Evolutionary conservation across 2,113 vertebrate species (phyloP), one percentile per base, ranked within the genome.

Genomic region (Jaculus jaculus): DNA sequence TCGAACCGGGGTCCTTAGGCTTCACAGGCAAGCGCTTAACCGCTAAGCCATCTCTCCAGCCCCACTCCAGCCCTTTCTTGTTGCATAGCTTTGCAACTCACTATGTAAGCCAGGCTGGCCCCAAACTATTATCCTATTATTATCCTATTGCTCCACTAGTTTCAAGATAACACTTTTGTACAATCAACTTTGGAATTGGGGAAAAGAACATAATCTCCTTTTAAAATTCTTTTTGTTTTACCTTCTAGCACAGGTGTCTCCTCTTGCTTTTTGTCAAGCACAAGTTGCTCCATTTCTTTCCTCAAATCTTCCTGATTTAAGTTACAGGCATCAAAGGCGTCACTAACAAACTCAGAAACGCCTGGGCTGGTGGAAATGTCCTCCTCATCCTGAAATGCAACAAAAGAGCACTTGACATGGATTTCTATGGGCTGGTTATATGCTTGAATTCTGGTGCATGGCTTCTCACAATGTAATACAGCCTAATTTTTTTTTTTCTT

Each of bases 231-330:
- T 42, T 5, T 17, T 37, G 74, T 58, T 26, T 96, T 95, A 99
- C 99, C 99, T 91, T 99, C 99, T 17, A 96, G 93, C 30, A 81
- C 72, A 10, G 98, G 88, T 65, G 47, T 71, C 47, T 98, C 98
- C 88, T 97, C 97, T 51, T 98, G 98, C 95, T 99, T 99, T 98
- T 99, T 99, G 92, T 99, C 99, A 95, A 99, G 98, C 86, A 99
- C 99, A 93, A 99, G 98, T 93, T 99, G 99, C 96, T 99, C 98
- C 99, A 99, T 99, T 97, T 99, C 99, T 95, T 99, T 99, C 96
- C 99, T 98, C 96, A 99, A 97, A 94, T 99, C 99, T 94, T 99
- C 99, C 89, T 99, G 99, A 97, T 99, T 98, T 84, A 99, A 97
- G 96, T 97, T 98, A 61, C 98, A 98, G 0, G 98, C 96, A 96